Base-by-base conservation (phyloP, 2,113 vertebrate species). In the Hemicordylus capensis region DNA sequence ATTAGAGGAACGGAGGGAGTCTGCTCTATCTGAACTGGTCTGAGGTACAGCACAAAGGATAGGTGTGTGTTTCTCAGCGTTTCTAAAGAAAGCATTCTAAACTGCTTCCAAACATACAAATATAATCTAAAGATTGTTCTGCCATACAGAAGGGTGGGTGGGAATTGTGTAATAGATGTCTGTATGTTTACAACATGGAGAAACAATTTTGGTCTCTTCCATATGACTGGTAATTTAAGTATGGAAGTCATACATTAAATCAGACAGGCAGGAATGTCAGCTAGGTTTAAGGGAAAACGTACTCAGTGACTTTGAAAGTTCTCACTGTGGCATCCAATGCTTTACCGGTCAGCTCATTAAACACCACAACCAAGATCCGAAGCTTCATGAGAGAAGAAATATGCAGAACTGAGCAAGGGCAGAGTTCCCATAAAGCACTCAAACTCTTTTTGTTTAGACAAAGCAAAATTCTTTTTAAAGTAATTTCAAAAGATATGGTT, bases 261-360 rank as follows among this genome's bases (percentile, higher is more conserved):
- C 48, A 89, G 90, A 90, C 61, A 90, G 91, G 89, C 74, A 93
- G 85, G 88, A 95, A 93, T 83, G 89, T 92, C 92, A 90, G 83
- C 83, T 89, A 87, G 63, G 85, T 90, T 95, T 91, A 94, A 90
- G 79, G 51, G 80, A 92, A 94, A 95, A 63, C 17, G 76, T 90
- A 87, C 64, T 95, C 89, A 94, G 44, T 91, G 89, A 89, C 87
- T 93, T 89, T 85, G 90, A 93, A 96, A 90, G 85, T 91, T 95
- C 89, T 85, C 83, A 93, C 58, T 0, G 48, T 88, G 89, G 81
- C 84, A 94, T 91, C 91, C 93, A 84, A 89, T 91, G 90, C 82
- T 89, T 92, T 85, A 91, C 88, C 91, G 85, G 85, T 67, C 90
- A 93, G 89, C 86, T 93, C 90, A 93, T 92, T 94, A 92, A 94